Conservation (phyloP, 2,888 invertebrate species). For the Trissolcus japonicus region DNA sequence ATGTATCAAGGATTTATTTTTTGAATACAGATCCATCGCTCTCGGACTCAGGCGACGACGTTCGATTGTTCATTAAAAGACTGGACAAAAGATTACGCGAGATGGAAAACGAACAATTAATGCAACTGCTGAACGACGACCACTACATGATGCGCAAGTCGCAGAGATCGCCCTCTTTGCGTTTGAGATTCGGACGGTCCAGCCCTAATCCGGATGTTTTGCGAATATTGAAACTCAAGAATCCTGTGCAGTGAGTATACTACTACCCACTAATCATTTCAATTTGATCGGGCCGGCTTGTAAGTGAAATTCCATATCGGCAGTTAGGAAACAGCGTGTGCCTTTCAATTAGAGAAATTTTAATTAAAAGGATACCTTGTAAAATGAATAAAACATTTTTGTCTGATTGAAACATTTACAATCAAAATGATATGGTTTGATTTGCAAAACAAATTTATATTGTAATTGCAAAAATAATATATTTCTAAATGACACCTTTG, state of each 20-base stretch:
- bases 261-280: too few relatives aligned
- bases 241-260: constrained; percentile 43
- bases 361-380: too few relatives aligned
- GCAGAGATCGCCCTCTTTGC: constrained; percentile 56
- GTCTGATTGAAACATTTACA: too few relatives aligned
- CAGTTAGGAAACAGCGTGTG: too few relatives aligned
- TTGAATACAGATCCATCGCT: constrained; percentile 21
- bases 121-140: constrained; percentile 31
- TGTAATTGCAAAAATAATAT: too few relatives aligned
- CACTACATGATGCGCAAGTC: constrained; percentile 58
- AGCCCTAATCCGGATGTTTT: constrained; percentile 40
- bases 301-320: too few relatives aligned
- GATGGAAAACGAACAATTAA: constrained; percentile 43
- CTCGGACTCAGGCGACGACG: constrained; percentile 29
- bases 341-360: too few relatives aligned
- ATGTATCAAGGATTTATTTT: neutral
- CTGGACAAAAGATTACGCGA: constrained; percentile 40
- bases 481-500: too few relatives aligned
- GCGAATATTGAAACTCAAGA: constrained; percentile 40
- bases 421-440: too few relatives aligned
- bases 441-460: too few relatives aligned
- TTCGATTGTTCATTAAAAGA: constrained; percentile 44
- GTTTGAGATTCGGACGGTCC: constrained; percentile 55
- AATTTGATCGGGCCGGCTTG: too few relatives aligned
- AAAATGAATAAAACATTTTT: too few relatives aligned